Percentiles rank a stretch among this genome's conserved stretches.
These are phyloP conservation scores for Pituophis catenifer DNA, from an alignment of 2,113 vertebrate genomes.

Conservation along the genomic window DNA sequence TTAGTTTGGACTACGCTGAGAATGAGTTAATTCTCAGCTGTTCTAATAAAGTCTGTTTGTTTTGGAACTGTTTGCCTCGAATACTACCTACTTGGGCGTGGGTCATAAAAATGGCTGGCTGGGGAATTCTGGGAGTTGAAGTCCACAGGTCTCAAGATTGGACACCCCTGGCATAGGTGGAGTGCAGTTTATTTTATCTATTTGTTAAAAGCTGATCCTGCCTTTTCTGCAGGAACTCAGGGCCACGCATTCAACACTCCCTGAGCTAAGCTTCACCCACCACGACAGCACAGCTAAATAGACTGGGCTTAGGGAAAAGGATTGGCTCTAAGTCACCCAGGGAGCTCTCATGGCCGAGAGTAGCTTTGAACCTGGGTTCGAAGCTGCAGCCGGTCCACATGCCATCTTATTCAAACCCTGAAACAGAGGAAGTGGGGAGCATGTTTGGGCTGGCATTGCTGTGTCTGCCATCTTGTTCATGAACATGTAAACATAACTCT, in stretches of 20 bases:
- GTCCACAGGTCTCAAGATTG: background rate
- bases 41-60: too few species aligned
- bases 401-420: background rate
- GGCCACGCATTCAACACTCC: background rate
- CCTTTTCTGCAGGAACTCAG: background rate
- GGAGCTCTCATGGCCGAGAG: background rate
- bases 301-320: background rate
- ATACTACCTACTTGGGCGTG: too few species aligned
- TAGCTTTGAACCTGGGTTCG: background rate
- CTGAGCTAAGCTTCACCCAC: background rate
- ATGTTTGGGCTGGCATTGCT: background rate
- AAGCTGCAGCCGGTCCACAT: background rate
- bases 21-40: too few species aligned
- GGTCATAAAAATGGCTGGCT: background rate
- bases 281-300: background rate
- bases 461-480: background rate
- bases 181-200: background rate
- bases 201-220: background rate
- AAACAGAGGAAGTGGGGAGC: background rate
- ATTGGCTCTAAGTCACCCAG: background rate
- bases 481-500: background rate
- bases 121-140: background rate
- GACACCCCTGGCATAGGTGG: background rate
- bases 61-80: too few species aligned
- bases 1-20: too few species aligned